A percentile compares a stretch with the other conserved stretches of the same genome.
Conservation (phyloP, 2,888 invertebrate species). For the Nephrotoma guestfalica region DNA sequence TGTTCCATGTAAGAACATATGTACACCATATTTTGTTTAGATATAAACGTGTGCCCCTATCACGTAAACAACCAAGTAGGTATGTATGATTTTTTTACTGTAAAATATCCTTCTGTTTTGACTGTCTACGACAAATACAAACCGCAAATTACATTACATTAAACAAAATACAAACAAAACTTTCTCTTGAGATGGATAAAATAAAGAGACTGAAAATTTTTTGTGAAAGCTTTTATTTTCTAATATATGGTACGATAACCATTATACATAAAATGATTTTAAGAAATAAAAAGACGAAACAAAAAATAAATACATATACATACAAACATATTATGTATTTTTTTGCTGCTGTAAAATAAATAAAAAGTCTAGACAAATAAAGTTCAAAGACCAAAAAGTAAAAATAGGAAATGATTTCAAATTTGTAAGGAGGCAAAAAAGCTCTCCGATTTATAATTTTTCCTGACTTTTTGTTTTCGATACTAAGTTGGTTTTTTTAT, state of each 20-base stretch:
- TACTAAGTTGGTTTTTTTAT: not conserved
- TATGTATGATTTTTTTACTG: not conserved
- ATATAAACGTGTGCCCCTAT: not conserved
- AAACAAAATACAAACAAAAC: not conserved
- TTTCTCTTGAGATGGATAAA: not conserved
- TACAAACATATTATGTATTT: not conserved
- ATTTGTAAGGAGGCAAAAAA: not conserved
- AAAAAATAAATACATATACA: not conserved
- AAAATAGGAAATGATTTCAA: not conserved
- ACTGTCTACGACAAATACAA: not conserved
- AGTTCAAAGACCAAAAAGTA: not conserved
- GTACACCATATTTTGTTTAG: not conserved
- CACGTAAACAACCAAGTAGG: not conserved
- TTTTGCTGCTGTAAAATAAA: not conserved
- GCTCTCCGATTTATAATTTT: not conserved
- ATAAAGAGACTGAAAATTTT: not conserved
- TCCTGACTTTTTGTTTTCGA: not conserved
- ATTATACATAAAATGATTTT: not conserved
- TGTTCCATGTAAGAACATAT: no score
- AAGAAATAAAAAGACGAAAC: not conserved
- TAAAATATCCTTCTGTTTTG: not conserved
- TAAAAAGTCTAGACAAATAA: not conserved
- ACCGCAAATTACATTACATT: not conserved
- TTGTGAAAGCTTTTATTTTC: not conserved
- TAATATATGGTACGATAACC: not conserved